Conservation (phyloP, 1,140 invertebrate species). For the Meteorus sp. region DNA sequence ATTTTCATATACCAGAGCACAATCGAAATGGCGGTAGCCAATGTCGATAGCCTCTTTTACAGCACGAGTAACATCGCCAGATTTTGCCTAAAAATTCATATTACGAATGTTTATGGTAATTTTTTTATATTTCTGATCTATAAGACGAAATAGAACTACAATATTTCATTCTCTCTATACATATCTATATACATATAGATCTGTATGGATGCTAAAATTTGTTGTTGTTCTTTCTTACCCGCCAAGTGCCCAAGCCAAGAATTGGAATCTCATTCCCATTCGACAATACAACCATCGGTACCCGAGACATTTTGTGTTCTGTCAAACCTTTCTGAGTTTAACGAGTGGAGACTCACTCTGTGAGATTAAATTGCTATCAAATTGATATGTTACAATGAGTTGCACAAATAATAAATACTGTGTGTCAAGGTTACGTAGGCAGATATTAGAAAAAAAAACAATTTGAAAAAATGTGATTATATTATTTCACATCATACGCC, state of each 20-base stretch:
- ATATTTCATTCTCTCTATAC: no score
- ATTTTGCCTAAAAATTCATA: constrained; percentile 58
- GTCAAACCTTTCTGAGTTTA: not conserved
- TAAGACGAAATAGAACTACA: not conserved
- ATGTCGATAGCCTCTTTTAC: constrained; percentile 77
- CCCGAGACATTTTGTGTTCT: constrained; percentile 47
- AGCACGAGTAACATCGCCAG: constrained; percentile 68
- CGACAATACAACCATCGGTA: constrained; percentile 61
- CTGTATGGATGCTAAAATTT: no score
- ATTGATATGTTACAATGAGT: no score
- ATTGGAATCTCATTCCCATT: constrained; percentile 65
- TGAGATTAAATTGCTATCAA: no score
- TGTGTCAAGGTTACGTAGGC: no score
- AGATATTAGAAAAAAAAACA: no score
- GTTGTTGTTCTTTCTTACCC: constrained; percentile 52
- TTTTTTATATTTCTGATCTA: not conserved
- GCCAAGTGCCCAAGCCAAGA: constrained; percentile 75
- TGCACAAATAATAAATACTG: no score
- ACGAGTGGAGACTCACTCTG: no score
- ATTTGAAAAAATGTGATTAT: no score
- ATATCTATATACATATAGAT: no score
- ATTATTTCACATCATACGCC: no score
- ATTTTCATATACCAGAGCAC: constrained; percentile 81
- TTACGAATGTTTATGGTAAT: not conserved
- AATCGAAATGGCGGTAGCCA: constrained; percentile 92